These are phyloP conservation scores for Callitettix versicolor DNA, from an alignment of 1,140 invertebrate species.

Conservation along the genomic window DNA sequence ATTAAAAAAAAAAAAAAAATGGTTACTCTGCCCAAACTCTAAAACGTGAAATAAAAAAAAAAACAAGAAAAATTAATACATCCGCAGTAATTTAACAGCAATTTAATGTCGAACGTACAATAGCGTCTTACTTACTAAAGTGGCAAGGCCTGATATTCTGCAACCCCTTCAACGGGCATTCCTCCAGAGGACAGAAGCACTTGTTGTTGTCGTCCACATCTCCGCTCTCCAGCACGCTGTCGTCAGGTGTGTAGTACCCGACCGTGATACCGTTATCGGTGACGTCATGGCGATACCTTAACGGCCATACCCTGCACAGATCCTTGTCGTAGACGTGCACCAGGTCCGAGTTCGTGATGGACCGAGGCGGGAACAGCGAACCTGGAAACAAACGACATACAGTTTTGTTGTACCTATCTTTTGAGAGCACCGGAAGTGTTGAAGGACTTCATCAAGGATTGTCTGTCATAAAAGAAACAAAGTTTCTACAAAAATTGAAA, in stretches of 20 bases:
- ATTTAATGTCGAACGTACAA: too few species aligned
- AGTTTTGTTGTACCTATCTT: too few species aligned
- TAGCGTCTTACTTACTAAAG: conserved; percentile 60
- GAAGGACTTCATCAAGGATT: too few species aligned
- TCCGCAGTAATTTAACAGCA: too few species aligned
- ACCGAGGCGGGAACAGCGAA: conserved; percentile 67
- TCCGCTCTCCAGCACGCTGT: conserved; percentile 55
- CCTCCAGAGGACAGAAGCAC: conserved; percentile 64
- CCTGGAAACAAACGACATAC: conserved; percentile 31
- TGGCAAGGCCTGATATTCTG: conserved; percentile 81
- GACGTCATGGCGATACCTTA: conserved; percentile 49
- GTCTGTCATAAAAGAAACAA: too few species aligned
- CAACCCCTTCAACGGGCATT: conserved; percentile 59
- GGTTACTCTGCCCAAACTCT: too few species aligned
- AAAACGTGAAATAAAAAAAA: too few species aligned
- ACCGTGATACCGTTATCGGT: conserved; percentile 50
- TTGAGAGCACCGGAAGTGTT: too few species aligned
- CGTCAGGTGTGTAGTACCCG: conserved; percentile 59
- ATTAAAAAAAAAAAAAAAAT: too few species aligned
- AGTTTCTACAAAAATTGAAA: too few species aligned
- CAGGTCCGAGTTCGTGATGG: conserved; percentile 56
- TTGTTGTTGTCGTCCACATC: conserved; percentile 58
- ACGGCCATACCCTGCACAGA: conserved; percentile 64
- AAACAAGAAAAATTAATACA: too few species aligned
- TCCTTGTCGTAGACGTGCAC: conserved; percentile 78